A percentile compares a stretch with the other conserved stretches of the same genome.
Evolutionary conservation across 2,797 vertebrate species (phyloP).

Genomic region (Clarias laeviceps): DNA sequence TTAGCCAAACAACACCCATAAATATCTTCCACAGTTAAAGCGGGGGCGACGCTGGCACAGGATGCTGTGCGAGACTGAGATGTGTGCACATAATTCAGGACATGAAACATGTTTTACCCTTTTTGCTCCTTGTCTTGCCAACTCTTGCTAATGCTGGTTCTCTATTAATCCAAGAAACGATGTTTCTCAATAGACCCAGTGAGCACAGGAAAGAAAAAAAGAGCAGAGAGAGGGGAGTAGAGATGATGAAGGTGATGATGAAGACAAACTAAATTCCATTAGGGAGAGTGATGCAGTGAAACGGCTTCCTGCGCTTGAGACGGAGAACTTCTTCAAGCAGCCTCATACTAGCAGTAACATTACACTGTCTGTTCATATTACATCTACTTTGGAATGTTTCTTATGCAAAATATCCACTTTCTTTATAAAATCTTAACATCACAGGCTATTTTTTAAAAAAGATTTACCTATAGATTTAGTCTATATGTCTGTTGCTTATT

Average conservation of each 20-base stretch:
- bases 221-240: background rate
- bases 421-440: background rate
- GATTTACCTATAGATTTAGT: background rate
- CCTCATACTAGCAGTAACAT: background rate
- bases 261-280: slow-evolving; percentile 42
- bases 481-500: background rate
- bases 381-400: background rate
- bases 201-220: background rate
- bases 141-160: background rate
- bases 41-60: slow-evolving; percentile 27
- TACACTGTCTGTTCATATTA: background rate
- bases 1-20: slow-evolving; percentile 40
- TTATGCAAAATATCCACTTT: background rate
- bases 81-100: slow-evolving; percentile 38
- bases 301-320: background rate
- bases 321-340: background rate
- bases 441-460: background rate
- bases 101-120: slow-evolving; percentile 11
- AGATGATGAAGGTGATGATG: background rate
- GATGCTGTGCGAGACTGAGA: slow-evolving; percentile 28
- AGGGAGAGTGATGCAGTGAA: slow-evolving; percentile 26
- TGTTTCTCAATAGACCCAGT: slow-evolving; percentile 6
- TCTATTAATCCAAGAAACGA: background rate
- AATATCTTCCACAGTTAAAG: slow-evolving; percentile 51
- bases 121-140: slow-evolving; percentile 14